Base-by-base conservation (phyloP, 92 coral and sea anemone species). In the Nematostella vectensis region DNA sequence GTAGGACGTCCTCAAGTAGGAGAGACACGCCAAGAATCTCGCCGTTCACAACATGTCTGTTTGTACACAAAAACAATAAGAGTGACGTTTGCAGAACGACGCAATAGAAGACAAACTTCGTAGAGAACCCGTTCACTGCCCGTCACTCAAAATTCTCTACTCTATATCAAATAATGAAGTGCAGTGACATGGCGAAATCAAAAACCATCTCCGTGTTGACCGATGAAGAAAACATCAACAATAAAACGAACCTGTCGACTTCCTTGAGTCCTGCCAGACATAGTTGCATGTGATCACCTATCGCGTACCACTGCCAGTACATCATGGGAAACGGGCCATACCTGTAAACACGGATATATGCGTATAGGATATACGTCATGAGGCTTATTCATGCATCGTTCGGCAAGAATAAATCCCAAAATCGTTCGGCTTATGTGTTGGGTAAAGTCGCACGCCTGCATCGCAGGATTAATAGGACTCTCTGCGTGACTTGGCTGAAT, bases 21-120 rank as follows among this genome's bases (percentile, higher is more conserved):
- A 91, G 58, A 1, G 98, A 91, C 30, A 91, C 98, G 27, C 98
- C 98, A 16, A 91, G 96, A 47, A 91, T 86, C 65, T 91, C 98
- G 27, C 98, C 98, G 54, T 91, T 91, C 11, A 91, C 98, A 15
- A 91, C 98, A 52, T 91, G 98, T 55, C 98, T 91, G 80, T 31
- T 47, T n/a, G n/a, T n/a, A n/a, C n/a, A n/a, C n/a, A n/a, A n/a
- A n/a, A n/a, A n/a, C n/a, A n/a, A n/a, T n/a, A n/a, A 27, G 28
- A 10, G 1, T 22, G 45, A 33, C 11, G 63, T 19, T 6, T 12
- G 20, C 44, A 37, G 10, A 37, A 37, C n/a, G n/a, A n/a, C n/a
- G n/a, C n/a, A n/a, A n/a, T n/a, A n/a, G n/a, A n/a, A n/a, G n/a
- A n/a, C n/a, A n/a, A n/a, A n/a, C n/a, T n/a, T n/a, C n/a, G n/a